Conservation (phyloP, 2,888 invertebrate species). For the Apodemia duryi region DNA sequence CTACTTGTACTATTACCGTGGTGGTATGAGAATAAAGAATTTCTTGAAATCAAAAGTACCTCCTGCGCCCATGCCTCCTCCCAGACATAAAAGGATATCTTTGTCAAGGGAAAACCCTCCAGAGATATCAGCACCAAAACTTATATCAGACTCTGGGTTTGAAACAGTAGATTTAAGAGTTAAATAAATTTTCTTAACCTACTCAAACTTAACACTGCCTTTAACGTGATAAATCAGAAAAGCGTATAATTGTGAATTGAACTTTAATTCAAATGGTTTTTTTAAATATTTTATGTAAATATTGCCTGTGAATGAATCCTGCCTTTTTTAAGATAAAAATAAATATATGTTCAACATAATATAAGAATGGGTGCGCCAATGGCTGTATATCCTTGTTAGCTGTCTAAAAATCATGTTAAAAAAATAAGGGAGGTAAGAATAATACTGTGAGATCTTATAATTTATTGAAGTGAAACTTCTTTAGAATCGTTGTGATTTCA, state of each 20-base stretch:
- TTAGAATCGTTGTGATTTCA: too few relatives aligned
- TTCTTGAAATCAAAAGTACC: conserved; percentile 74
- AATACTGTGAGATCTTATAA: too few relatives aligned
- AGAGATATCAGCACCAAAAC: conserved; percentile 56
- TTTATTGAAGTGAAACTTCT: too few relatives aligned
- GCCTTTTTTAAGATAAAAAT: too few relatives aligned
- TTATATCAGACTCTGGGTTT: conserved; percentile 66
- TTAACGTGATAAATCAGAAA: conserved; percentile 26
- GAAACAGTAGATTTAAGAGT: conserved; percentile 61
- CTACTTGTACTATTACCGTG: conserved; percentile 88
- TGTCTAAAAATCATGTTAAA: too few relatives aligned
- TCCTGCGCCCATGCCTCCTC: conserved; percentile 63
- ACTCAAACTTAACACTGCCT: conserved; percentile 38
- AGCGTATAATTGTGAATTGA: conserved; percentile 21
- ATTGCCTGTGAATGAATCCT: too few relatives aligned
- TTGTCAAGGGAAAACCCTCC: conserved; percentile 61
- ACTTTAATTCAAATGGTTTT: neutral
- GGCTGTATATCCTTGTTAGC: too few relatives aligned
- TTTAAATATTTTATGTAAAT: neutral
- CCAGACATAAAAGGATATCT: conserved; percentile 62
- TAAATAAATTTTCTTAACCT: conserved; percentile 29
- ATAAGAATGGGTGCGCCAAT: too few relatives aligned
- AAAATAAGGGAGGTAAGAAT: too few relatives aligned
- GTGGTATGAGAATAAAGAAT: conserved; percentile 83
- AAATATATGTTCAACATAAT: neutral